Base-by-base conservation (phyloP, 2,888 invertebrate species). In the Polylopha cassiicola region DNA sequence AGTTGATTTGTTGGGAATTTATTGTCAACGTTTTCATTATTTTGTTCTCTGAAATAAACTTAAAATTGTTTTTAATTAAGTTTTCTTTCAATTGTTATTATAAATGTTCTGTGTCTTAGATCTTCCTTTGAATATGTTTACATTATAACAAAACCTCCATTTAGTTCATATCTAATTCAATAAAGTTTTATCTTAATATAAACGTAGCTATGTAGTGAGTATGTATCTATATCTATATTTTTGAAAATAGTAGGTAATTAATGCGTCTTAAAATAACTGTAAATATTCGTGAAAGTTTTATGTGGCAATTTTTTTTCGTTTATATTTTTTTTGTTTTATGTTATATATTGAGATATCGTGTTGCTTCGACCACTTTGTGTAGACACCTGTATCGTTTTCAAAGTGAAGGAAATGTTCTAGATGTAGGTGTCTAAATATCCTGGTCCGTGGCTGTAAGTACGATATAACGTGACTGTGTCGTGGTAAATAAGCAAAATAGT, bases 401-500 rank as follows among this genome's bases (percentile, higher is more conserved):
- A n/a, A n/a, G n/a, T 4, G 22, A 33, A 38, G 23, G 18, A 15
- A 36, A 21, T 8, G 18, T 15, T 26, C 11, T 16, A 15, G 10
- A 14, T 6, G n/a, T n/a, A 6, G 34, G 37, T 46, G 46, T 46
- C 47, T 50, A 48, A 53, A 47, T 65, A 58, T 54, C 57, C 55
- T 70, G 71, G 73, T 66, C 60, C 56, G 61, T 52, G 57, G 62
- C 48, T 58, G 50, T 58, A 44, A 49, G 63, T 70, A 66, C 73
- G 73, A 64, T 65, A 60, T 61, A 61, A 68, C 61, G 76, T 82
- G 81, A 82, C 79, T 79, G 77, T 82, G 78, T 84, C 80, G 77
- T 81, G 79, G 79, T 82, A 74, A 72, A 69, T 84, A 84, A 81
- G 79, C 73, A 82, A 62, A 76, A 82, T 84, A 84, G 82, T 73